These are phyloP conservation scores for Eidolon dupreanum DNA, from an alignment of 2,797 vertebrate genomes.

Conservation along the genomic window DNA sequence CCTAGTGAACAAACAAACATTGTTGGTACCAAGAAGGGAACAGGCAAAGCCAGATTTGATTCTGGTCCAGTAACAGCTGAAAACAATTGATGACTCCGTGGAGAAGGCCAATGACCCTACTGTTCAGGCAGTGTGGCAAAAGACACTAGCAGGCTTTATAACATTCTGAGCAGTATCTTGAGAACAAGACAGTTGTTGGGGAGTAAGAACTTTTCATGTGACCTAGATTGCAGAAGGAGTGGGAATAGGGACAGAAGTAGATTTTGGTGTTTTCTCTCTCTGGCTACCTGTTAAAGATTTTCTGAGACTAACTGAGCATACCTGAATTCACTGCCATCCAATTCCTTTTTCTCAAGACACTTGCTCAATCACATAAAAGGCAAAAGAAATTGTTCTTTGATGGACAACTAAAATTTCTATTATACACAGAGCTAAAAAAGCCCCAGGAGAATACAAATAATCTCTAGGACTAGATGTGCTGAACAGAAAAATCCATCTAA, in stretches of 20 bases:
- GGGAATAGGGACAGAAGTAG: not conserved
- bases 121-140: not conserved
- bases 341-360: constrained; percentile 20
- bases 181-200: not conserved
- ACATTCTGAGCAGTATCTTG: not conserved
- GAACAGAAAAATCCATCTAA: constrained; percentile 20
- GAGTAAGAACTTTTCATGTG: not conserved
- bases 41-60: constrained; percentile 38
- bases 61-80: constrained; percentile 45
- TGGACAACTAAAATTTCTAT: constrained; percentile 1
- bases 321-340: not conserved
- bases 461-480: not conserved
- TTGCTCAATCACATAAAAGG: constrained; percentile 40
- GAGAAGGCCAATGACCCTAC: constrained; percentile 37
- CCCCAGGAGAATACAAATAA: not conserved
- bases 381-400: constrained; percentile 42
- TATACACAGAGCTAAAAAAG: not conserved
- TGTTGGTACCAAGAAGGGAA: constrained; percentile 48
- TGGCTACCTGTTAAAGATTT: constrained; percentile 21
- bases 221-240: not conserved
- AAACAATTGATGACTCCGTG: constrained; percentile 30
- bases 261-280: not conserved
- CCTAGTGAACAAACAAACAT: constrained; percentile 37
- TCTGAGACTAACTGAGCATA: not conserved
- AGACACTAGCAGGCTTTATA: constrained; percentile 24